A percentile compares a stretch with the other conserved stretches of the same genome.
Conservation (phyloP, 2,113 vertebrate genomes). For the Haemorhous mexicanus region DNA sequence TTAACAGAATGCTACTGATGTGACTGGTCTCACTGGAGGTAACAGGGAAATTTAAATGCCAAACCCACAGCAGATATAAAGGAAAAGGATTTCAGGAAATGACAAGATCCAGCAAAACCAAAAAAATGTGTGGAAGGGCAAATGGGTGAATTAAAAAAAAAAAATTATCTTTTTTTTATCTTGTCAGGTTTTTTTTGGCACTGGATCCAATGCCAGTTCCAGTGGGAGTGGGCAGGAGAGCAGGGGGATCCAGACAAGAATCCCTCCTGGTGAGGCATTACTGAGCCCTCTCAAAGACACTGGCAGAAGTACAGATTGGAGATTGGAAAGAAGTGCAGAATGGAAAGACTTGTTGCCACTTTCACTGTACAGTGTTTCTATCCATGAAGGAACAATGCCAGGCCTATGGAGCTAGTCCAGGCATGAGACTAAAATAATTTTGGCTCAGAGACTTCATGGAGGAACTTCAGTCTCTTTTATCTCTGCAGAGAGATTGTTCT, state of each 20-base stretch:
- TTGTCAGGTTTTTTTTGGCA: background rate
- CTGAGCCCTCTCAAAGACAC: background rate
- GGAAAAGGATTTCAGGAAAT: background rate
- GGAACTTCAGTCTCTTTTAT: background rate
- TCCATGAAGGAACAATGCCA: background rate
- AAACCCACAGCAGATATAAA: background rate
- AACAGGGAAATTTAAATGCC: background rate
- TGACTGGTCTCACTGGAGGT: background rate
- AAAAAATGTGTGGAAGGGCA: background rate
- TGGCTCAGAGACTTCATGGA: background rate
- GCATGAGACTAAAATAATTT: conserved; percentile 31
- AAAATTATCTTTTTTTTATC: background rate
- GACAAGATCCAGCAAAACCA: background rate
- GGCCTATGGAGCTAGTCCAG: background rate
- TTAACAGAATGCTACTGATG: background rate
- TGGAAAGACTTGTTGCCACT: background rate
- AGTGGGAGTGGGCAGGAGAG: background rate
- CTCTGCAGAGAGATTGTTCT: background rate
- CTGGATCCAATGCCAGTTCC: background rate
- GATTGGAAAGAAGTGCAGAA: background rate
- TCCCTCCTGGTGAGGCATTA: background rate
- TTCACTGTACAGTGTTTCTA: background rate
- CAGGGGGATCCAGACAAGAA: background rate
- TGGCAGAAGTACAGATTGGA: background rate
- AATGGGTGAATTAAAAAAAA: background rate